Evolutionary conservation across 2,888 invertebrate species (phyloP).

Genomic region (Escarpia spicata): DNA sequence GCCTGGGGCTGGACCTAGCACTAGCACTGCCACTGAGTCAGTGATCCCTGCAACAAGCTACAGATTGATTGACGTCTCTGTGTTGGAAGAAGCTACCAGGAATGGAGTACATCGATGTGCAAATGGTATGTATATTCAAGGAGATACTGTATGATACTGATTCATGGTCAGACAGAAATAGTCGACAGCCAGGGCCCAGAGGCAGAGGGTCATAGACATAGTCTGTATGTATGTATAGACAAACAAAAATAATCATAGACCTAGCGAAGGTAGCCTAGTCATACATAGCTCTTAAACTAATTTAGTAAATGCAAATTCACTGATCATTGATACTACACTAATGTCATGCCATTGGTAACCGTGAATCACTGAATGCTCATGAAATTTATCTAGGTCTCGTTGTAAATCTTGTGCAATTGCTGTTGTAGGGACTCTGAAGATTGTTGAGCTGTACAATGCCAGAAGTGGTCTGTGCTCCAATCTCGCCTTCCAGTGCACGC

Average conservation of each 20-base stretch:
- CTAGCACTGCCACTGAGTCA: background rate
- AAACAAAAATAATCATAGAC: background rate
- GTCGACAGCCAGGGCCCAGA: background rate
- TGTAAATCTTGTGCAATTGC: conserved; percentile 1
- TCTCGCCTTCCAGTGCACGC: conserved; percentile 1
- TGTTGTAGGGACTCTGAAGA: background rate
- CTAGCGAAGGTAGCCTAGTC: background rate
- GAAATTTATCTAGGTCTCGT: background rate
- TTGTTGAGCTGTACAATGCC: background rate
- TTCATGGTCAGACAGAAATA: conserved; percentile 1
- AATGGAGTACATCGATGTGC: background rate
- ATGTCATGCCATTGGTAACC: conserved; percentile 1
- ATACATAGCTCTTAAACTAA: background rate
- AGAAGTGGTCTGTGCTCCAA: background rate
- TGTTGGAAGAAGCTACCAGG: background rate
- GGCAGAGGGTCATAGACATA: background rate
- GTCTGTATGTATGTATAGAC: background rate
- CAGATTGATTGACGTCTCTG: background rate
- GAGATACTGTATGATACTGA: background rate
- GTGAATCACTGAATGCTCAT: background rate
- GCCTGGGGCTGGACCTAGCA: background rate
- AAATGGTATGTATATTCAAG: conserved; percentile 1
- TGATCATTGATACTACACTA: background rate
- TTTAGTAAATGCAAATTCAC: conserved; percentile 1
- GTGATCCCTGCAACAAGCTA: background rate